Evolutionary conservation across 2,888 invertebrate genomes (phyloP), one percentile per base, ranked within the genome.

Genomic region (Lacanobia oleracea): DNA sequence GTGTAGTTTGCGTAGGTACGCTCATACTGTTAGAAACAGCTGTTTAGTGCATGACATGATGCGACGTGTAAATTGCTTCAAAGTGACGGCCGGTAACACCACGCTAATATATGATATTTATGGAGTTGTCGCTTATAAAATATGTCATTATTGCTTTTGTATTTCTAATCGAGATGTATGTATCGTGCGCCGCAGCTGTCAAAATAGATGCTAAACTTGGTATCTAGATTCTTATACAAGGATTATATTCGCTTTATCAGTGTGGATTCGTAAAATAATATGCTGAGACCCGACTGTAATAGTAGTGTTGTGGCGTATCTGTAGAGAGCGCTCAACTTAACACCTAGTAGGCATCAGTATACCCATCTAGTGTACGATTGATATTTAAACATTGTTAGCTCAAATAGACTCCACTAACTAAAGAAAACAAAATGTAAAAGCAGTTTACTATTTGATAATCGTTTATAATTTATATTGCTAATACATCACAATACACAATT

Each of bases 21-120:
- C 88, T 92, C 89, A 88, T 94, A 93, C 87, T 90, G 86, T 91
- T 93, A 93, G 91, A 89, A 87, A 93, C 93, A 91, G 92, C 91
- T 90, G 89, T 91, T 83, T 92, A 91, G 90, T 90, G 89, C 91
- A 90, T 92, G 89, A 88, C 87, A 72, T 82, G 48, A 73, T 74
- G 83, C 86, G 82, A 78, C 59, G 78, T 88, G 88, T 90, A 90
- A 86, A 90, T 89, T 87, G 88, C 85, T 85, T 84, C 73, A 77
- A 77, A 65, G 69, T 79, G 80, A 76, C 81, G 51, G 77, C 70
- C 69, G 75, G 75, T 80, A 80, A 83, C 76, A 80, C 75, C 66
- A 75, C 71, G 75, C 83, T 76, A 76, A 72, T 84, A 82, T 74
- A 72, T 71, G 63, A 75, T 83, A 79, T 78, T 79, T 80, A 83